A percentile compares a stretch with the other conserved stretches of the same genome.
Evolutionary conservation across 2,113 vertebrate species (phyloP).

Genomic region (Eurystomus gularis): DNA sequence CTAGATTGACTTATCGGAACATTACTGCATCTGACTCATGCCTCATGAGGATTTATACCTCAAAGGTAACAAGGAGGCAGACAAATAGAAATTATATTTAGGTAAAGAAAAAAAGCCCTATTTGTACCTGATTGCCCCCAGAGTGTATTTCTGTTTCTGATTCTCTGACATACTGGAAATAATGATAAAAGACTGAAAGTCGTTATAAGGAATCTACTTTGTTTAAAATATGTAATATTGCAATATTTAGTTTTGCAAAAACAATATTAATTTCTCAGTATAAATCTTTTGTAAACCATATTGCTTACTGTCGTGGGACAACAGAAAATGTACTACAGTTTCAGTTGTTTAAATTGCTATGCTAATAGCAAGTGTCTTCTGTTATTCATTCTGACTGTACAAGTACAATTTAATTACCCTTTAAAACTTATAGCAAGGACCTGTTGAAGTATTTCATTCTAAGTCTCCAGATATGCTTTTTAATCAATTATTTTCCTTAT

Average conservation of each 20-base stretch:
- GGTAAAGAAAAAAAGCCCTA: constrained; percentile 39
- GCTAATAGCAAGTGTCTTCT: neutral
- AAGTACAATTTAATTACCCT: constrained; percentile 19
- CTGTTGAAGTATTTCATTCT: neutral
- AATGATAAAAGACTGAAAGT: constrained; percentile 26
- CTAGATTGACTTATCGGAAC: constrained; percentile 2
- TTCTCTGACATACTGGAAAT: constrained; percentile 16
- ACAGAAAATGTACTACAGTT: neutral
- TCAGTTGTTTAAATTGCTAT: neutral
- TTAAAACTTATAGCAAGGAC: neutral
- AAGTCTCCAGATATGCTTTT: neutral
- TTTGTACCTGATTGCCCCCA: constrained; percentile 39
- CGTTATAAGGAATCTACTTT: neutral
- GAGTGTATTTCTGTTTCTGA: constrained; percentile 41
- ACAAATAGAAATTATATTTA: constrained; percentile 3
- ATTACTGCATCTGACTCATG: neutral
- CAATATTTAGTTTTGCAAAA: constrained; percentile 26
- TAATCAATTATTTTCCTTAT: neutral
- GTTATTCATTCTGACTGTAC: neutral
- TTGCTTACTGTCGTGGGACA: neutral
- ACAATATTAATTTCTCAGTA: neutral
- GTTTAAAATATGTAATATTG: neutral
- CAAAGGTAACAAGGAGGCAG: neutral
- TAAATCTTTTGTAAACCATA: neutral
- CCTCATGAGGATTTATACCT: neutral